These are phyloP conservation scores for Desmodus rotundus DNA, from an alignment of 2,113 vertebrate species.

Conservation along the genomic window DNA sequence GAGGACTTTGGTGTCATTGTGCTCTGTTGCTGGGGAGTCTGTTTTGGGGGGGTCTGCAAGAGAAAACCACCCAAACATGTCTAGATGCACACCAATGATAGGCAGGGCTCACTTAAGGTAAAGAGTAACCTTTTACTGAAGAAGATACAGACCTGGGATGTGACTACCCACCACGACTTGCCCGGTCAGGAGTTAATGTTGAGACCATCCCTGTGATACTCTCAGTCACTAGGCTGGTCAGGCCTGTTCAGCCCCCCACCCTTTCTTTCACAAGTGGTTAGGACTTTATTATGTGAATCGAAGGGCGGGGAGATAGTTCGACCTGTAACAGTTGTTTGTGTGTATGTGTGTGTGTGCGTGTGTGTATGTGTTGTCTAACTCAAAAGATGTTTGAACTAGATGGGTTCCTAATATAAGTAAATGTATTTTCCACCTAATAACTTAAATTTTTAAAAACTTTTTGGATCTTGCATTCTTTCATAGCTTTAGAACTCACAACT, in stretches of 20 bases:
- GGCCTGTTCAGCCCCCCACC: neutral
- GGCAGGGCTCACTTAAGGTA: neutral
- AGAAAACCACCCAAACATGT: neutral
- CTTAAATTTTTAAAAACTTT: neutral
- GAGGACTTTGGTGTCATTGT: neutral
- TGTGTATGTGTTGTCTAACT: neutral
- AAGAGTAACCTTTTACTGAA: neutral
- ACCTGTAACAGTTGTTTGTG: neutral
- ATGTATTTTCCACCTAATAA: neutral
- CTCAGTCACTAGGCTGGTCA: neutral
- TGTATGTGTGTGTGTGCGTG: neutral
- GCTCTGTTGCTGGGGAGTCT: neutral
- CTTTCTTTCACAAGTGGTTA: neutral
- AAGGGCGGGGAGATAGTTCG: neutral
- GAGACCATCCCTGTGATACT: neutral
- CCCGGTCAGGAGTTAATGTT: neutral
- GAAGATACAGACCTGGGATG: neutral
- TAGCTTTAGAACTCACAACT: neutral
- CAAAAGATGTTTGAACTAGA: neutral
- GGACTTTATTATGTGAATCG: neutral
- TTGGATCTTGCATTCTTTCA: neutral
- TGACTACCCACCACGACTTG: no score
- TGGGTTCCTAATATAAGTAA: neutral
- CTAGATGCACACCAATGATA: neutral
- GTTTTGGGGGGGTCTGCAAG: neutral